A percentile compares a stretch with the other conserved stretches of the same genome.
phyloP scores from a whole-genome alignment of 2,113 vertebrate genomes.

The Forbesichthys papilliferus region DNA sequence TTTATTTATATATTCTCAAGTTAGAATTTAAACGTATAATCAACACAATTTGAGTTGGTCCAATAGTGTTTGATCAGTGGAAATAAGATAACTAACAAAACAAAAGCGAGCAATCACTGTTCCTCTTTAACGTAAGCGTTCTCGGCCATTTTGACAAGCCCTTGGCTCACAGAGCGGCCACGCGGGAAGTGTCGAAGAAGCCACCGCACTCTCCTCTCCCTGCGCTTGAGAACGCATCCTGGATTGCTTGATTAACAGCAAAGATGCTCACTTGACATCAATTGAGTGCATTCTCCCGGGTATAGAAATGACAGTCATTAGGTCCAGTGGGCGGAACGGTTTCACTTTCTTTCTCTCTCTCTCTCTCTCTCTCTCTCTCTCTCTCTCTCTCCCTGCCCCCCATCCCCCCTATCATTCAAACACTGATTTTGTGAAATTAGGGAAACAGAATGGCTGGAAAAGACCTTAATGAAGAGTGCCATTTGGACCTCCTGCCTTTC shows the following conservation, averaged over 20 bases:
- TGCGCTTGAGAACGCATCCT: conserved; percentile 31
- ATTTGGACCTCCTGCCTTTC: conserved; percentile 68
- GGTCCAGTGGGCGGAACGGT: conserved; percentile 78
- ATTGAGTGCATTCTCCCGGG: conserved; percentile 89
- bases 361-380: background rate
- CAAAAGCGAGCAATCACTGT: too few relatives aligned
- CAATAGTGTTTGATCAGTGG: too few relatives aligned
- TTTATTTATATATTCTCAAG: too few relatives aligned
- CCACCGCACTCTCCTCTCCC: too few relatives aligned
- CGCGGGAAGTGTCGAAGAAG: conserved; percentile 32
- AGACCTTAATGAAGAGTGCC: conserved; percentile 26
- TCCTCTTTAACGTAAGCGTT: too few relatives aligned
- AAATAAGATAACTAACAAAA: too few relatives aligned
- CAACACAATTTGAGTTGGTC: too few relatives aligned
- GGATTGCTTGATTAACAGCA: conserved; percentile 83
- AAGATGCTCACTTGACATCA: conserved; percentile 98
- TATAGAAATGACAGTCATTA: conserved; percentile 93
- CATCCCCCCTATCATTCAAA: background rate
- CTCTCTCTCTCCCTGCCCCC: background rate
- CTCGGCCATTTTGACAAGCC: too few relatives aligned
- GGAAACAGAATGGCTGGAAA: background rate
- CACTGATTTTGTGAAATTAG: too few relatives aligned
- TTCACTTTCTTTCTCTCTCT: background rate
- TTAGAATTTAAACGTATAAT: too few relatives aligned
- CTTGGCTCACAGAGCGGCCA: too few relatives aligned